phyloP scores from a whole-genome alignment of 2,113 vertebrate species.

The Castor canadensis region DNA sequence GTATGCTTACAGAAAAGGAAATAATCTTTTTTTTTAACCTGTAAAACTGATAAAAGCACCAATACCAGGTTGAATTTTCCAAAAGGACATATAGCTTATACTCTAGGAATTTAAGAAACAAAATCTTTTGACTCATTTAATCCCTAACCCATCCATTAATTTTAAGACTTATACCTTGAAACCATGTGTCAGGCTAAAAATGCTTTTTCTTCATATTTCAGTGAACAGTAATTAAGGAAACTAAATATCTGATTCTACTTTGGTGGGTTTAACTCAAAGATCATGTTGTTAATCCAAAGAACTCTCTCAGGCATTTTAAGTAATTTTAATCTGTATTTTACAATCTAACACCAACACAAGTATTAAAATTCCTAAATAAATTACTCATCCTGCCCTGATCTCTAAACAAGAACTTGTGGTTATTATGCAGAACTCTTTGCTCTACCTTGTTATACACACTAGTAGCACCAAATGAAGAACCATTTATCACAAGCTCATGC shows the following conservation, averaged over 20 bases:
- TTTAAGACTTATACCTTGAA: background rate
- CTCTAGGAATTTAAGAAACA: background rate
- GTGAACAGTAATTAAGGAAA: constrained; percentile 15
- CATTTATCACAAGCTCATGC: constrained; percentile 75
- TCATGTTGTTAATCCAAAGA: background rate
- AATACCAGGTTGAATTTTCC: background rate
- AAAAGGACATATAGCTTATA: background rate
- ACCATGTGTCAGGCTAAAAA: background rate
- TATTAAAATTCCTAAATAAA: constrained; percentile 43
- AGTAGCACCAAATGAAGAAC: background rate
- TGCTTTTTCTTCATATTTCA: background rate
- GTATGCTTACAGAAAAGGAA: background rate
- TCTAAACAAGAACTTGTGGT: constrained; percentile 51
- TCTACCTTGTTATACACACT: constrained; percentile 10
- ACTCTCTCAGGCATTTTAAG: background rate
- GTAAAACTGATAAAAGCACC: background rate
- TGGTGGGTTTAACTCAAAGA: background rate
- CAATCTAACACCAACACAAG: constrained; percentile 5
- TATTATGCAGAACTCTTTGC: constrained; percentile 42
- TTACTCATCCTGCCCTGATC: background rate
- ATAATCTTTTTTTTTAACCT: background rate
- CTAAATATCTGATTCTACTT: constrained; percentile 1
- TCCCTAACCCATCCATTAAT: background rate
- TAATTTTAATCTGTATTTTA: constrained; percentile 36
- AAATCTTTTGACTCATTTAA: background rate